A percentile compares a stretch with the other conserved stretches of the same genome.
Evolutionary conservation across 2,113 vertebrate species (phyloP).

Genomic region (Dromaius novaehollandiae): DNA sequence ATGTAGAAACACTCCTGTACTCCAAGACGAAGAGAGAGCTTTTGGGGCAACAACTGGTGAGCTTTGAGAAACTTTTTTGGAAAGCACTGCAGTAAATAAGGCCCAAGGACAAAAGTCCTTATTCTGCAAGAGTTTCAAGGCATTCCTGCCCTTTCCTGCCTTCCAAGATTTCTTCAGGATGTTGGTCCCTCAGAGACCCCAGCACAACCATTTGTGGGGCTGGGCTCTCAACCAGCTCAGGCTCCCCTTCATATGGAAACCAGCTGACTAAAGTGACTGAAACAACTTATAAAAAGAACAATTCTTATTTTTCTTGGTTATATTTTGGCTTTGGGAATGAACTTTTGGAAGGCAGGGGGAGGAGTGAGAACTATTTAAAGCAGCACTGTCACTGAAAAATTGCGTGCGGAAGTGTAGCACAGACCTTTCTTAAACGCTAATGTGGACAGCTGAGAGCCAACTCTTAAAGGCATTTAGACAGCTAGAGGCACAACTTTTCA

Average conservation of each 20-base stretch:
- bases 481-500: not conserved
- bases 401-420: not conserved
- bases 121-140: not conserved
- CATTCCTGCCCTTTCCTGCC: not conserved
- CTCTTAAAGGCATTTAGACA: not conserved
- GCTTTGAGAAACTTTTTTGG: not conserved
- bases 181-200: not conserved
- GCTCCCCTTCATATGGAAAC: not conserved
- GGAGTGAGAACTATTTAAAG: not conserved
- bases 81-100: not conserved
- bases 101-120: not conserved
- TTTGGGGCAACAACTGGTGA: not conserved
- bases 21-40: not conserved
- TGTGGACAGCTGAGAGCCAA: not conserved
- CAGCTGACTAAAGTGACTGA: not conserved
- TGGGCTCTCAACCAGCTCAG: not conserved
- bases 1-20: fast-evolving
- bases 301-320: not conserved
- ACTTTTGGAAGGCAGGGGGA: not conserved
- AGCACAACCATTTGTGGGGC: not conserved
- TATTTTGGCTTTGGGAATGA: not conserved
- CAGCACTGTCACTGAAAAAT: not conserved
- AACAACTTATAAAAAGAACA: not conserved
- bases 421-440: not conserved
- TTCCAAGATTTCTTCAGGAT: not conserved